These are phyloP conservation scores for Atlantisia rogersi DNA, from an alignment of 2,113 vertebrate species.

Conservation along the genomic window DNA sequence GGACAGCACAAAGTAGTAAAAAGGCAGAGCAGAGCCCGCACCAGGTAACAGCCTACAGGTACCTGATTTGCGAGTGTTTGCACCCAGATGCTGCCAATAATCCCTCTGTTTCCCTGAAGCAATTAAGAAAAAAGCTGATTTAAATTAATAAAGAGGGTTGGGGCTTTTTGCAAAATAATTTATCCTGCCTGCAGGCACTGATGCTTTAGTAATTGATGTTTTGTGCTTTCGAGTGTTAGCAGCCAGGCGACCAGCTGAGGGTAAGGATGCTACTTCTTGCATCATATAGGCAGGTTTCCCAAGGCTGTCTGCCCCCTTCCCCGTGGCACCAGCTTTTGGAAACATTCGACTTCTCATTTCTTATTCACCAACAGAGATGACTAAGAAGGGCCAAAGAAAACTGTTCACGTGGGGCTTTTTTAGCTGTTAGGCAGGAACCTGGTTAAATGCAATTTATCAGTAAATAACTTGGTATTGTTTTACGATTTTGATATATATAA, in stretches of 20 bases:
- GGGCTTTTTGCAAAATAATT: not conserved
- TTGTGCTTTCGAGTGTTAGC: not conserved
- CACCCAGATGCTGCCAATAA: rapidly evolving
- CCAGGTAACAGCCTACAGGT: not conserved
- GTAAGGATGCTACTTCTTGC: not conserved
- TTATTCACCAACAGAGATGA: not conserved
- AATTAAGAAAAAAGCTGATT: not conserved
- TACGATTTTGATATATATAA: not conserved
- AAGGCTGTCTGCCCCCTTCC: not conserved
- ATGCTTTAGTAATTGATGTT: not conserved
- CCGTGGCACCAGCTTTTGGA: rapidly evolving
- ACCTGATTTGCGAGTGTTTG: not conserved
- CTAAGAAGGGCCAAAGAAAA: not conserved
- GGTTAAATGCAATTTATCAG: not conserved
- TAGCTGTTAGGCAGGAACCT: not conserved
- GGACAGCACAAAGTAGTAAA: not conserved
- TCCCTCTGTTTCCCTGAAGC: not conserved
- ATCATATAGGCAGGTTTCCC: no score
- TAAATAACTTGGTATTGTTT: not conserved
- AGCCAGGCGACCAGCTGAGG: not conserved
- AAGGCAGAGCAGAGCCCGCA: not conserved
- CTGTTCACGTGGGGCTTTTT: not conserved
- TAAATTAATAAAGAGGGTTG: not conserved
- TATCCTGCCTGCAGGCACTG: not conserved
- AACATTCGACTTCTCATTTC: rapidly evolving